Conservation (phyloP, 2,113 vertebrate genomes). For the Phoxinus phoxinus region DNA sequence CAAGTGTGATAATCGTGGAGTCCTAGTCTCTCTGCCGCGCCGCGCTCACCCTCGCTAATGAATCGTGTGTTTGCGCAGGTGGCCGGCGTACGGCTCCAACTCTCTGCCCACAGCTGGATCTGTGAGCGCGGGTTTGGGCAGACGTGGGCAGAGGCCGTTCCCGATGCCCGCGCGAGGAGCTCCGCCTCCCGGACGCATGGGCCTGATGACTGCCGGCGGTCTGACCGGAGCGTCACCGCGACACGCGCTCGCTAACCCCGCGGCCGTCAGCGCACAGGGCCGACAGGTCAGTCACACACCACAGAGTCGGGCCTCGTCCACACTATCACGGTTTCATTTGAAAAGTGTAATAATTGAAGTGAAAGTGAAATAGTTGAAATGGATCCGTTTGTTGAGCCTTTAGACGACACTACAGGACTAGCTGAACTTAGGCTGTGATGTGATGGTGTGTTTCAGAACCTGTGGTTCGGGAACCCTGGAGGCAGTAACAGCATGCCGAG, state of each 20-base stretch:
- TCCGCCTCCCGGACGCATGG: constrained; percentile 82
- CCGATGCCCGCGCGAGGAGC: constrained; percentile 84
- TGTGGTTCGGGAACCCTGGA: constrained; percentile 94
- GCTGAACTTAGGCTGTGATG: background rate
- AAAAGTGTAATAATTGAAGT: no score
- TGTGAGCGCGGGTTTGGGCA: constrained; percentile 87
- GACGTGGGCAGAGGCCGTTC: constrained; percentile 87
- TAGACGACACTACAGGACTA: no score
- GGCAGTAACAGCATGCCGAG: constrained; percentile 96
- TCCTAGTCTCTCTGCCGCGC: background rate
- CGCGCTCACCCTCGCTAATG: rapidly evolving
- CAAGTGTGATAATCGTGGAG: no score
- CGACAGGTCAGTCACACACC: constrained; percentile 78
- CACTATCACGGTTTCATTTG: no score
- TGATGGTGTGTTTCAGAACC: constrained; percentile 72
- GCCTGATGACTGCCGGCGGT: constrained; percentile 83
- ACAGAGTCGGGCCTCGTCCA: no score
- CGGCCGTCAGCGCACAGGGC: constrained; percentile 83
- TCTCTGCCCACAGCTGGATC: constrained; percentile 96
- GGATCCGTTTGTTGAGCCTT: no score
- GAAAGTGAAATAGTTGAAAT: no score
- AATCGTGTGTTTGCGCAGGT: constrained; percentile 69
- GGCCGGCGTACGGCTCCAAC: constrained; percentile 89
- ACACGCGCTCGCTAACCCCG: constrained; percentile 85
- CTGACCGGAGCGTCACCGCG: constrained; percentile 85